phyloP scores from a whole-genome alignment of 2,888 invertebrate species.

The Lepeophtheirus nordmannii region DNA sequence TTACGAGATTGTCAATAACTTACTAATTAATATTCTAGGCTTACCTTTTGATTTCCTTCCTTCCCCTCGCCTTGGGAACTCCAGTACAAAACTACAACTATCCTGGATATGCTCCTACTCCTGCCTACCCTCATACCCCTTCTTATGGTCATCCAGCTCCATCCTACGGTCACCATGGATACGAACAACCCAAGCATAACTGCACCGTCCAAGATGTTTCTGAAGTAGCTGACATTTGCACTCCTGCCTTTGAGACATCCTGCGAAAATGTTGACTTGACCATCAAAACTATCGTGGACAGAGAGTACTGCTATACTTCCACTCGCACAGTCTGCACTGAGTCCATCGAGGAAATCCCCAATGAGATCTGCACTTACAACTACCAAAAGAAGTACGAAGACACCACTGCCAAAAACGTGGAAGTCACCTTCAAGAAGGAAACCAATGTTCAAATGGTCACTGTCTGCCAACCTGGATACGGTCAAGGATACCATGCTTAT shows the following conservation, averaged over 20 bases:
- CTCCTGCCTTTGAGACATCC: conserved; percentile 22
- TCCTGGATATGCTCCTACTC: neutral
- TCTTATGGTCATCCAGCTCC: conserved; percentile 15
- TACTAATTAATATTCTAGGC: neutral
- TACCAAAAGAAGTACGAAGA: conserved; percentile 19
- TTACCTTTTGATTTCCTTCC: neutral
- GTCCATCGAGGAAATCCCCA: conserved; percentile 20
- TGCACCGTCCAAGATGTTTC: conserved; percentile 19
- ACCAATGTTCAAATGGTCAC: conserved; percentile 24
- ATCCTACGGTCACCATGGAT: conserved; percentile 4
- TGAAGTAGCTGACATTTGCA: conserved; percentile 23
- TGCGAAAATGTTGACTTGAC: conserved; percentile 22
- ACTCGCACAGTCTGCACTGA: conserved; percentile 23
- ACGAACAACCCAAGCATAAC: conserved; percentile 24
- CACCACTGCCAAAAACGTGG: conserved; percentile 24
- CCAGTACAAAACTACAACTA: neutral
- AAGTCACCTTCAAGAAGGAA: conserved; percentile 24
- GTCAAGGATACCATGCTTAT: conserved; percentile 14
- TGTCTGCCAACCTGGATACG: conserved; percentile 23
- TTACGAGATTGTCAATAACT: neutral
- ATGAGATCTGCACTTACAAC: conserved; percentile 24
- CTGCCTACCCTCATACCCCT: conserved; percentile 8
- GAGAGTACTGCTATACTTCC: conserved; percentile 13
- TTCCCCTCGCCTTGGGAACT: neutral
- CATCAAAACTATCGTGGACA: conserved; percentile 19